A percentile compares a stretch with the other conserved stretches of the same genome.
These are phyloP conservation scores for Biston betularia DNA, from an alignment of 2,888 invertebrate species.

Conservation along the genomic window DNA sequence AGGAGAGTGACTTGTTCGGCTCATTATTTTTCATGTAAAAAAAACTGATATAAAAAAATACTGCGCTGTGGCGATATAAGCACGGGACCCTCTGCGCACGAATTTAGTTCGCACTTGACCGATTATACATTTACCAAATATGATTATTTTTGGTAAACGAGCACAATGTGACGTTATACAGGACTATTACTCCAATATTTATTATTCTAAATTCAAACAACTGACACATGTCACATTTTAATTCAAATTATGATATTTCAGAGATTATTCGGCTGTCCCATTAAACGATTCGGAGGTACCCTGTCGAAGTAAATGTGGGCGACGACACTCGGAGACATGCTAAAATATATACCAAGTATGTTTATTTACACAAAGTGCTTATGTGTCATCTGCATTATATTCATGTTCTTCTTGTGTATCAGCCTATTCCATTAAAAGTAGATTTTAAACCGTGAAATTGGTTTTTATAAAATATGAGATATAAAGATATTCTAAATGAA, in stretches of 20 bases:
- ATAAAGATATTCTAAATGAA: slow-evolving; percentile 4
- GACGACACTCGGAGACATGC: no score
- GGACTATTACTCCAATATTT: slow-evolving; percentile 23
- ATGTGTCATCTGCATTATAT: not conserved
- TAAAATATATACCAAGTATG: not conserved
- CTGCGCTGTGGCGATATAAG: no score
- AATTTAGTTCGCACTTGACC: no score
- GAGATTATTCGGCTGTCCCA: not conserved
- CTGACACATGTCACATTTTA: slow-evolving; percentile 22
- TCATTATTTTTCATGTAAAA: no score
- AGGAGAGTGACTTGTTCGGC: no score
- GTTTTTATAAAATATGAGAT: slow-evolving; percentile 38
- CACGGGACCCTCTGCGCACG: no score
- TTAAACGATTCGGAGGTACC: not conserved
- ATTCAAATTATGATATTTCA: slow-evolving; percentile 19
- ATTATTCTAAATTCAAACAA: slow-evolving; percentile 17
- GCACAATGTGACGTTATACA: slow-evolving; percentile 8
- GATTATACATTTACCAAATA: not conserved
- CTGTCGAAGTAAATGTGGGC: not conserved
- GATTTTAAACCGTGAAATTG: slow-evolving; percentile 48
- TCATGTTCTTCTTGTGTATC: not conserved
- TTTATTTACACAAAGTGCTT: not conserved
- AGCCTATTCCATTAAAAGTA: slow-evolving; percentile 12
- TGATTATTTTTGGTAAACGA: slow-evolving; percentile 18
- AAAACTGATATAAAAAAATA: no score